Evolutionary conservation across 2,797 vertebrate genomes (phyloP).

Genomic region (Arctocebus calabarensis): DNA sequence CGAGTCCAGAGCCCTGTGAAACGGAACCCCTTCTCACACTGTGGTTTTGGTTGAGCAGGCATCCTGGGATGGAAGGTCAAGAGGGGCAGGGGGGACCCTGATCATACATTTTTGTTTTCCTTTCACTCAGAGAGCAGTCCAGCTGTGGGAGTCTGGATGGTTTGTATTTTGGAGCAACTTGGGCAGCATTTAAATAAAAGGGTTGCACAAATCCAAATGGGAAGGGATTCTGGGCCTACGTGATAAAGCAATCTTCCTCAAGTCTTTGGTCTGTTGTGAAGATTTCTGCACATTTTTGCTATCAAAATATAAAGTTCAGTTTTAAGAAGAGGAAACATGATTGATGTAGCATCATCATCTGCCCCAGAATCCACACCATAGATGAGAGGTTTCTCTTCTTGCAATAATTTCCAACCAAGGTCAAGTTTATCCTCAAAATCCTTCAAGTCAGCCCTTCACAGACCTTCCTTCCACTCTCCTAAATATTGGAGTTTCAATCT

Average conservation of each 20-base stretch:
- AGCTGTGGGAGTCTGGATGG: neutral
- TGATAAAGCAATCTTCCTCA: neutral
- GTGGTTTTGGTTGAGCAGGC: neutral
- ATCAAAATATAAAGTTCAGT: neutral
- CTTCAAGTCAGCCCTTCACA: neutral
- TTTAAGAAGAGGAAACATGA: constrained; percentile 5
- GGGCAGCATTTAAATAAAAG: neutral
- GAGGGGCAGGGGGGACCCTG: neutral
- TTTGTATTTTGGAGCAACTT: neutral
- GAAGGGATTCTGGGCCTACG: neutral
- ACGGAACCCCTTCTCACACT: neutral
- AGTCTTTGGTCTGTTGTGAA: neutral
- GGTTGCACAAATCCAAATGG: neutral
- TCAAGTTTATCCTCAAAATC: neutral
- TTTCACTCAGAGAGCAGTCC: neutral
- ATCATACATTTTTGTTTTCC: neutral
- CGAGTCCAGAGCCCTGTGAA: neutral
- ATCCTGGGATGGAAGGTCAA: neutral
- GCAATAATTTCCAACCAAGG: neutral
- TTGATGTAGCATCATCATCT: neutral
- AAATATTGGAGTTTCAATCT: neutral
- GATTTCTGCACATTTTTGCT: neutral
- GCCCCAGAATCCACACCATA: neutral
- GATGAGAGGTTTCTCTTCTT: neutral
- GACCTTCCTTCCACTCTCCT: neutral